phyloP scores from a whole-genome alignment of 2,888 invertebrate genomes.

The Eupithecia insigniata region DNA sequence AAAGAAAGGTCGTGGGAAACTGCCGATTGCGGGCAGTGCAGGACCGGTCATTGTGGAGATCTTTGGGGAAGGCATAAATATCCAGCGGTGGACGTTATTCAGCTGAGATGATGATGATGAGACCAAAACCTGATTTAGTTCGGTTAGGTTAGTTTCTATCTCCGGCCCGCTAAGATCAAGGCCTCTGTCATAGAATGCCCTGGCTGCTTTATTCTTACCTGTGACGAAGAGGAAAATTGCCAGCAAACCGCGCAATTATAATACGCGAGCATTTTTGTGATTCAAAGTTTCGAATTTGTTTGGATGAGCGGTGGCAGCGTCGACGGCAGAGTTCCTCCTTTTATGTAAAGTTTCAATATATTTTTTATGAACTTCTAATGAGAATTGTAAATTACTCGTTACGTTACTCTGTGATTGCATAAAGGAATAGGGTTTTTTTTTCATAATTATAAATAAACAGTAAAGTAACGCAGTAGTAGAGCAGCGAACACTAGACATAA shows the following conservation, averaged over 20 bases:
- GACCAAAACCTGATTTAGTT: no score
- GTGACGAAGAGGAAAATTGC: slow-evolving; percentile 51
- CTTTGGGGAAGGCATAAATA: not conserved
- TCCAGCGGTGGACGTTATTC: not conserved
- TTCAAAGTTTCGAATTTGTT: slow-evolving; percentile 41
- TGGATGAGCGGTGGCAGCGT: slow-evolving; percentile 9
- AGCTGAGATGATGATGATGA: not conserved
- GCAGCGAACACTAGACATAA: no score
- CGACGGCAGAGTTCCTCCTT: not conserved
- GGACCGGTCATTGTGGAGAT: not conserved
- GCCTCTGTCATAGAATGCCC: not conserved
- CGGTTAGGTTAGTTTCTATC: no score
- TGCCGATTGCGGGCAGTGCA: no score
- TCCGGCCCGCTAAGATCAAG: no score
- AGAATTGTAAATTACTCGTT: not conserved
- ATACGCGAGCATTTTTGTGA: slow-evolving; percentile 28
- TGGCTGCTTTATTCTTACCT: slow-evolving; percentile 8
- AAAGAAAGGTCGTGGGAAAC: no score
- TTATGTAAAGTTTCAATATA: not conserved
- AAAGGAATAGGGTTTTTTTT: no score
- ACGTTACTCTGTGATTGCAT: not conserved
- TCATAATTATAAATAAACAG: no score
- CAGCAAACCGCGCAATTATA: slow-evolving; percentile 41
- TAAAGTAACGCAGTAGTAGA: no score
- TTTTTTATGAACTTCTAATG: not conserved